Evolutionary conservation across 2,113 vertebrate species (phyloP).

Genomic region (Lichenostomus cassidix): DNA sequence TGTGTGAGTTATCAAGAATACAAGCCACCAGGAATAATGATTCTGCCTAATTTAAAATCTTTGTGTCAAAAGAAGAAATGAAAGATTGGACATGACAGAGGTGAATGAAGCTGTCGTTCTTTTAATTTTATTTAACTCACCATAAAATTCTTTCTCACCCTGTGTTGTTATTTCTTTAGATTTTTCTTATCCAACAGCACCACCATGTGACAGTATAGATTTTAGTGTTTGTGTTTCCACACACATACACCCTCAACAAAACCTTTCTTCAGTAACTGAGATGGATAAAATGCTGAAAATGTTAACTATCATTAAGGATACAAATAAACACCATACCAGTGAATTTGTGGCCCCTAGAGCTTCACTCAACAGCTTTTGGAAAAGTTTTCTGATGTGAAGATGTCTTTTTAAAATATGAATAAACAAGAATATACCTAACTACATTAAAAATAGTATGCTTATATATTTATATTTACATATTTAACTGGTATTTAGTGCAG

Average conservation of each 20-base stretch:
- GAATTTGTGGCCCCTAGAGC: neutral
- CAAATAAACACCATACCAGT: neutral
- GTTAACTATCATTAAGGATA: neutral
- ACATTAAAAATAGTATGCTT: neutral
- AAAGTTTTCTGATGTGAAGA: neutral
- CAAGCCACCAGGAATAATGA: constrained; percentile 43
- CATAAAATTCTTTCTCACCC: constrained; percentile 70
- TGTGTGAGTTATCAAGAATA: constrained; percentile 26
- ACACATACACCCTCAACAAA: neutral
- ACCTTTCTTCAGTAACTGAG: neutral
- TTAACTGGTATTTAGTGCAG: neutral
- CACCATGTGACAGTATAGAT: constrained; percentile 76
- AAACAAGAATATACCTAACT: neutral
- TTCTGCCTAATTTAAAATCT: constrained; percentile 66
- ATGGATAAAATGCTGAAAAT: neutral
- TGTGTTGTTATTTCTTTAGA: neutral
- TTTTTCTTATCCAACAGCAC: constrained; percentile 80
- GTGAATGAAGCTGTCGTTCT: constrained; percentile 80
- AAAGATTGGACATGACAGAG: constrained; percentile 77
- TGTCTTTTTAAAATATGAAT: neutral
- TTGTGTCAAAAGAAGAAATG: constrained; percentile 70
- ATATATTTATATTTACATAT: neutral
- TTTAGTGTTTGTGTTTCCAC: neutral
- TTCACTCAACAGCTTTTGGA: neutral
- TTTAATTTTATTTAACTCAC: constrained; percentile 86